phyloP scores from a whole-genome alignment of 1,140 invertebrate species.

The Sitodiplosis mosellana region DNA sequence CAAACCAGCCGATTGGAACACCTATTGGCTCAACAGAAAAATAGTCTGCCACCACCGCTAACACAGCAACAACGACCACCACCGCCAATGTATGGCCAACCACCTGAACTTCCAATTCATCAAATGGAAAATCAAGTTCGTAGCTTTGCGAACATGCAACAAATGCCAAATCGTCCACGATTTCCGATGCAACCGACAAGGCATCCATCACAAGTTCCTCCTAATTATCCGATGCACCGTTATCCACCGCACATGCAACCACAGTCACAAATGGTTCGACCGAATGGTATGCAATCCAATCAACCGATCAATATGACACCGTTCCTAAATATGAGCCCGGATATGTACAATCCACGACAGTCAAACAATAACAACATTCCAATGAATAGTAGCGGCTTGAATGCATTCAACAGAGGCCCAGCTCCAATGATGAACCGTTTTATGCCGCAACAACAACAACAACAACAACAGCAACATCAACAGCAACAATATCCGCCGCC shows the following conservation, averaged over 20 bases:
- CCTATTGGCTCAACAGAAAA: background rate
- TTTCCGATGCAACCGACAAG: background rate
- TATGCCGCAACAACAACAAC: background rate
- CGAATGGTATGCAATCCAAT: background rate
- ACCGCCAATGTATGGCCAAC: background rate
- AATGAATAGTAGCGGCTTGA: background rate
- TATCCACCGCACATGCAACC: background rate
- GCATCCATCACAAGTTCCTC: background rate
- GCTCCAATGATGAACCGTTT: background rate
- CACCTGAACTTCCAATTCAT: background rate
- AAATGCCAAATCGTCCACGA: background rate
- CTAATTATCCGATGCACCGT: no score
- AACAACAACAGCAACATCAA: background rate
- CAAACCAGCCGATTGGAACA: no score
- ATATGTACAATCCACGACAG: conserved; percentile 1
- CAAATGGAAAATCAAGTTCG: background rate
- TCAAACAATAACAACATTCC: background rate
- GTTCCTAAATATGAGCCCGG: conserved; percentile 1
- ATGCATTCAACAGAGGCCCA: background rate
- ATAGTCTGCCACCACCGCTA: background rate
- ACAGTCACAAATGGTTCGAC: background rate
- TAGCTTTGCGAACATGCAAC: background rate
- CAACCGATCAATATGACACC: conserved; percentile 2
- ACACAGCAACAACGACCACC: background rate
- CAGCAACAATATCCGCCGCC: conserved; percentile 1